Conservation (phyloP, 2,113 vertebrate genomes). For the Varanus salvator region DNA sequence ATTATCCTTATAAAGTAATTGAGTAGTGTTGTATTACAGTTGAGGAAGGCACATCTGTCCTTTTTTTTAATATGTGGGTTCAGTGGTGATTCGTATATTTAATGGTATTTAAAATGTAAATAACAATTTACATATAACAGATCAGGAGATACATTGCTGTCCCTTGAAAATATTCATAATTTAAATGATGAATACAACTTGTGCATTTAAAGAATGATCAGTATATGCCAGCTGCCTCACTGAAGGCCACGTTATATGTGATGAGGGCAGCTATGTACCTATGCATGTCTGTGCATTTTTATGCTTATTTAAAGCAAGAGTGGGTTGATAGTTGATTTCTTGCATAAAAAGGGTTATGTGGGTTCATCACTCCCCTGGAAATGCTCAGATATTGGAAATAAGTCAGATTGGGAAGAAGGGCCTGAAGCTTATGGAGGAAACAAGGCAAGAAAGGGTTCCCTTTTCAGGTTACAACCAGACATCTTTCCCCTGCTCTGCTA, state of each 20-base stretch:
- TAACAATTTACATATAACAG: too few species aligned
- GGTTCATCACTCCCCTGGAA: background rate
- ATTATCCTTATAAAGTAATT: too few species aligned
- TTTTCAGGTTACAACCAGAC: background rate
- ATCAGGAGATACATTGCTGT: background rate
- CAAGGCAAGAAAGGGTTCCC: background rate
- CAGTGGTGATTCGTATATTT: too few species aligned
- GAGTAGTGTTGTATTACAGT: background rate
- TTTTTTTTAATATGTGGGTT: too few species aligned
- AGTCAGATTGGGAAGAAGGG: background rate
- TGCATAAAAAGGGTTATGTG: background rate
- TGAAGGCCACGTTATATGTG: background rate
- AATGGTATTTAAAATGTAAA: too few species aligned
- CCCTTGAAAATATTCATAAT: background rate
- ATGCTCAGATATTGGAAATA: background rate
- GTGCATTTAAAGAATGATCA: background rate
- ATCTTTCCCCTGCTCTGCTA: too few species aligned
- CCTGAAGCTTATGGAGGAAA: too few species aligned
- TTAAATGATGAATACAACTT: background rate
- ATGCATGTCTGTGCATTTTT: background rate
- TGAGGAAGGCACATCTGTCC: background rate
- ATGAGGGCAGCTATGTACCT: background rate
- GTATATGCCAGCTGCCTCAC: background rate
- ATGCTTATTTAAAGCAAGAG: too few species aligned
- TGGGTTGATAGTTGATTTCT: background rate